Evolutionary conservation across 2,888 invertebrate species (phyloP).

Genomic region (Drosophila prostipennis): DNA sequence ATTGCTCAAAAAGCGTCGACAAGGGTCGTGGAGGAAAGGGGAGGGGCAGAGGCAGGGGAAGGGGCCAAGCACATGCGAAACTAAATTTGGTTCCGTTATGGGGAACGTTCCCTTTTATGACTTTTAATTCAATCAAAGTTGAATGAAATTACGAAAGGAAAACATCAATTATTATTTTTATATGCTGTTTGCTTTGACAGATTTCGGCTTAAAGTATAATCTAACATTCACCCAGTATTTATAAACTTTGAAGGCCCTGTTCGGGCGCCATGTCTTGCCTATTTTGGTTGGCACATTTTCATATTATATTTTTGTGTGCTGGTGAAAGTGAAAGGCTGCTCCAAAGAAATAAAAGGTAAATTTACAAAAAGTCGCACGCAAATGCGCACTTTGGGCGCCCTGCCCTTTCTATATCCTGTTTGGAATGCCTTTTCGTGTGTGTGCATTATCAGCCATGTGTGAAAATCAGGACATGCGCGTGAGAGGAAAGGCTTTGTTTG

Average conservation of each 20-base stretch:
- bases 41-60: no score
- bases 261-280: neutral
- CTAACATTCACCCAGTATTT: neutral
- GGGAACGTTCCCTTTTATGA: conserved; percentile 51
- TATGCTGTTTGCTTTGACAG: conserved; percentile 34
- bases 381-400: conserved; percentile 63
- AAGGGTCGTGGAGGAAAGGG: conserved; percentile 3
- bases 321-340: conserved; percentile 56
- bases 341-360: conserved; percentile 36
- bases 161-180: conserved; percentile 31
- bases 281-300: neutral
- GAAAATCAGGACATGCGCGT: conserved; percentile 73
- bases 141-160: conserved; percentile 56
- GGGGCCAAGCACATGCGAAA: conserved; percentile 16
- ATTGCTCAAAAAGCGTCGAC: conserved; percentile 63
- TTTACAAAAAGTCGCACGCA: conserved; percentile 55
- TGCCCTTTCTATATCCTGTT: conserved; percentile 47
- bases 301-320: conserved; percentile 32
- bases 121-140: conserved; percentile 71
- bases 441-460: conserved; percentile 72
- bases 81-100: conserved; percentile 57
- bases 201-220: conserved; percentile 23
- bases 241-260: neutral
- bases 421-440: conserved; percentile 25
- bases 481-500: conserved; percentile 61